phyloP scores from a whole-genome alignment of 2,113 vertebrate genomes.

The Aegithalos caudatus region DNA sequence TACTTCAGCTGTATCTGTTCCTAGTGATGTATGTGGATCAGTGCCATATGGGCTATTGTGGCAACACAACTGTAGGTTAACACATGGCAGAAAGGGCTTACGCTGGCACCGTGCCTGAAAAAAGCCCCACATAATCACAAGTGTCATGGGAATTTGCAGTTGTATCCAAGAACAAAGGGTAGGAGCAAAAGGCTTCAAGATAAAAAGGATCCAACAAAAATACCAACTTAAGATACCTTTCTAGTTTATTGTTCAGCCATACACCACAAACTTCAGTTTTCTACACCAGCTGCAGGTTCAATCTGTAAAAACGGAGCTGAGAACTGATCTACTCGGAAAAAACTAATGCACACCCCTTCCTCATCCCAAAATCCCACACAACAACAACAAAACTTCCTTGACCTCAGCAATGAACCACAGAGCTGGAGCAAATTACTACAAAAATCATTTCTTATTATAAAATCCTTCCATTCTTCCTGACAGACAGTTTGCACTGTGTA shows the following conservation, averaged over 20 bases:
- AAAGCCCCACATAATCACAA: background rate
- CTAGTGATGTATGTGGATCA: background rate
- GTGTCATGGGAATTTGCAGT: background rate
- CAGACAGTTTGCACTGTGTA: background rate
- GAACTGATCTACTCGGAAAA: background rate
- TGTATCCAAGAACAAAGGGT: background rate
- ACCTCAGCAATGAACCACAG: background rate
- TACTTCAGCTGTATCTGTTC: background rate
- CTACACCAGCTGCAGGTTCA: background rate
- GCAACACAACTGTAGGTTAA: background rate
- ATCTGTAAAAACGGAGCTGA: background rate
- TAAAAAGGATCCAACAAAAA: background rate
- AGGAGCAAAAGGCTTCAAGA: background rate
- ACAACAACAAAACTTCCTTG: background rate
- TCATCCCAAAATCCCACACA: background rate
- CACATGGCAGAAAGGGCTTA: background rate
- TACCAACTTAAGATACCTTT: background rate
- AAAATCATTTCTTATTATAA: background rate
- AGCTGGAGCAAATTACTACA: background rate
- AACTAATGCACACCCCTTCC: background rate
- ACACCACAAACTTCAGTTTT: background rate
- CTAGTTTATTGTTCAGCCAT: background rate
- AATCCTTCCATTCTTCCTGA: background rate
- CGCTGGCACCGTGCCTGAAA: background rate
- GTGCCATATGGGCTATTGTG: background rate